phyloP scores from a whole-genome alignment of 2,113 vertebrate genomes.

The Labrus mixtus region DNA sequence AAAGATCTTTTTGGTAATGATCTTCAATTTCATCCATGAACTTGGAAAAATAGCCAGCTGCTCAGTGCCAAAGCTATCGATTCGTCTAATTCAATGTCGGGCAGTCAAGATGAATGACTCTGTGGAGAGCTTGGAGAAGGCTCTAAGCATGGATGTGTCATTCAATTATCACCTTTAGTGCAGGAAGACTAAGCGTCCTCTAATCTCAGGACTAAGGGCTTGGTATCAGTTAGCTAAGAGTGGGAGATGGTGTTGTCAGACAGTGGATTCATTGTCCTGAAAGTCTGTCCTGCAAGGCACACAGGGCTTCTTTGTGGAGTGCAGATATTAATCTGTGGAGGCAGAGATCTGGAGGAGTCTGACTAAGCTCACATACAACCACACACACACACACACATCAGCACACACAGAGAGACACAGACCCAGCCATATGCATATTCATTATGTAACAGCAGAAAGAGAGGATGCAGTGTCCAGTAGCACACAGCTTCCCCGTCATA shows the following conservation, averaged over 20 bases:
- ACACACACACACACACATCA: conserved; percentile 65
- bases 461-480: conserved; percentile 52
- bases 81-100: conserved; percentile 13
- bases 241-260: conserved; percentile 67
- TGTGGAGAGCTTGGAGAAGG: conserved; percentile 36
- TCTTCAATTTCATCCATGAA: neutral
- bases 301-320: conserved; percentile 76
- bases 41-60: neutral
- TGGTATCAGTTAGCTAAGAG: conserved; percentile 60
- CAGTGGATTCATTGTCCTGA: conserved; percentile 76
- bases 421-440: conserved; percentile 62
- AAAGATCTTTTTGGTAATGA: neutral
- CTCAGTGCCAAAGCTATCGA: neutral
- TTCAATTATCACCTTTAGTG: conserved; percentile 60
- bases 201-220: conserved; percentile 46
- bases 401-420: conserved; percentile 53
- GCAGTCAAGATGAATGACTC: conserved; percentile 22
- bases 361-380: conserved; percentile 73
- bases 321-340: conserved; percentile 80
- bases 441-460: conserved; percentile 67
- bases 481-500: conserved; percentile 22
- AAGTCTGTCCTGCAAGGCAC: conserved; percentile 71
- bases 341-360: conserved; percentile 75
- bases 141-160: conserved; percentile 24
- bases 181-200: conserved; percentile 43